Evolutionary conservation across 2,113 vertebrate species (phyloP).

Genomic region (Xiphophorus couchianus): DNA sequence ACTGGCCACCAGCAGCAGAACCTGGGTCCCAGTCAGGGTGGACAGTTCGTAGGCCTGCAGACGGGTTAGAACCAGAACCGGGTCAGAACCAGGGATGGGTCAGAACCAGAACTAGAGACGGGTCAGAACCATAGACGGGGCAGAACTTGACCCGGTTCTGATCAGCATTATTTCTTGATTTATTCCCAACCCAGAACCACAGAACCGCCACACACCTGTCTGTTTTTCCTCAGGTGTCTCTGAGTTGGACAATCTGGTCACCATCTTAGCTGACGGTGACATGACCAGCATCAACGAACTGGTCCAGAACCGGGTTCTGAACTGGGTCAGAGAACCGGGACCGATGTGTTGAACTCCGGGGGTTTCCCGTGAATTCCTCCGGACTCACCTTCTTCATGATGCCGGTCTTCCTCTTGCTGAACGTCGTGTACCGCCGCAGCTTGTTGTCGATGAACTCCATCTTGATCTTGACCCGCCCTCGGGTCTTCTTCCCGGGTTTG

Average conservation of each 20-base stretch:
- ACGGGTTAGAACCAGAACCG: neutral
- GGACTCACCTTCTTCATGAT: conserved; percentile 91
- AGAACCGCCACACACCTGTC: neutral
- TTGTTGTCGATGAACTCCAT: conserved; percentile 96
- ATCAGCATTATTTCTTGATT: no score
- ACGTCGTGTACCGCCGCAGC: conserved; percentile 91
- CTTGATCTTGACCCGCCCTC: conserved; percentile 94
- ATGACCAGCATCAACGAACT: neutral
- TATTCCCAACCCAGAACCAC: no score
- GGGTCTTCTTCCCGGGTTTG: conserved; percentile 93
- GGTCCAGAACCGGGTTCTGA: neutral
- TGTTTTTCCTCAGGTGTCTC: neutral
- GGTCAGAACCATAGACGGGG: no score
- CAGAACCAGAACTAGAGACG: neutral
- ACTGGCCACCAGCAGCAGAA: conserved; percentile 93
- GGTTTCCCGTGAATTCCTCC: conserved; percentile 41
- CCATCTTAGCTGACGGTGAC: neutral
- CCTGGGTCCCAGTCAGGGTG: conserved; percentile 95
- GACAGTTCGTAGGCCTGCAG: conserved; percentile 92
- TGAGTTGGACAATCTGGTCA: no score
- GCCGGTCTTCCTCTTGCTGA: conserved; percentile 95
- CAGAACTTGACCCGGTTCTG: no score
- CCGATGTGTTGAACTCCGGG: neutral
- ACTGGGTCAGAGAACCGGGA: neutral
- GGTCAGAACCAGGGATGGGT: conserved; percentile 83